A percentile compares a stretch with the other conserved stretches of the same genome.
These are phyloP conservation scores for Formica aserva DNA, from an alignment of 2,888 invertebrate genomes.

Conservation along the genomic window DNA sequence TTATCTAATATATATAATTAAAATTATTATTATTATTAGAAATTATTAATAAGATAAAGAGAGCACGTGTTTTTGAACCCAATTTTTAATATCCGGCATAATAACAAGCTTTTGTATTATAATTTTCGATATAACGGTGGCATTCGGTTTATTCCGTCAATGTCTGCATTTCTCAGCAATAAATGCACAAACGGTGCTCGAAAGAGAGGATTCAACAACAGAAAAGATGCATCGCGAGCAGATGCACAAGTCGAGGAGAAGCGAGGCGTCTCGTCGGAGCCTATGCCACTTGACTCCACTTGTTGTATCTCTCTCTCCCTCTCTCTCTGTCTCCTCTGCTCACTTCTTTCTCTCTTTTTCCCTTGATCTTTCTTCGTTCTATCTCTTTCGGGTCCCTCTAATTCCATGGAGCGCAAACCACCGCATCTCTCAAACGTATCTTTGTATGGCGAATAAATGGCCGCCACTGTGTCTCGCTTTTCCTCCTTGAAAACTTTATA, in stretches of 20 bases:
- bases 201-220: conserved; percentile 27
- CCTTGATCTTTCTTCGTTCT: not conserved
- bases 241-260: conserved; percentile 47
- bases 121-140: not conserved
- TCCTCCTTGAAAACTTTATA: not conserved
- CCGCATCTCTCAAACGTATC: conserved; percentile 49
- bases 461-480: conserved; percentile 57
- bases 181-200: not conserved
- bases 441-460: conserved; percentile 54
- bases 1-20: not conserved
- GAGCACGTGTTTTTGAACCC: not conserved
- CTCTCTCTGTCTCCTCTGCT: conserved; percentile 10
- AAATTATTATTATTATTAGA: not conserved
- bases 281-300: conserved; percentile 81
- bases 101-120: not conserved
- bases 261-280: conserved; percentile 71
- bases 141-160: not conserved
- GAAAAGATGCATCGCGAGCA: conserved; percentile 20
- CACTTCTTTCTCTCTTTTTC: conserved; percentile 26
- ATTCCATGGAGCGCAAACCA: conserved; percentile 12
- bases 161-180: not conserved
- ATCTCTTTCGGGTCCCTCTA: conserved; percentile 6
- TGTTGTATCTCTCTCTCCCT: conserved; percentile 66
- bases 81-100: not conserved
- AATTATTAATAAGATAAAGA: not conserved